phyloP scores from a whole-genome alignment of 2,888 invertebrate genomes.

The Trichopria drosophilae region DNA sequence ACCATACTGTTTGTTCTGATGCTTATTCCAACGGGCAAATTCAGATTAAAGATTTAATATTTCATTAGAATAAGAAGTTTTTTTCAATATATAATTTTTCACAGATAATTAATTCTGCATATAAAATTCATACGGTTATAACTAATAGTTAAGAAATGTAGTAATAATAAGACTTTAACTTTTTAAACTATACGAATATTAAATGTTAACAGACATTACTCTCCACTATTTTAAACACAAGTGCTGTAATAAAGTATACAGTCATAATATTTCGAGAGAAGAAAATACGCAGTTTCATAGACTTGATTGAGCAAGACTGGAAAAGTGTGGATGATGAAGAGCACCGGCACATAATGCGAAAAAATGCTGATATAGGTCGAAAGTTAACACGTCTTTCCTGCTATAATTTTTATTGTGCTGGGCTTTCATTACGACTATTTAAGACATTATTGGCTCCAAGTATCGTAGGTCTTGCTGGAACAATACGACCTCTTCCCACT shows the following conservation, averaged over 20 bases:
- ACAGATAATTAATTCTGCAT: too few species aligned
- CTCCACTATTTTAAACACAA: slow-evolving; percentile 21
- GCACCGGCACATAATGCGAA: slow-evolving; percentile 33
- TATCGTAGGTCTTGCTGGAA: slow-evolving; percentile 16
- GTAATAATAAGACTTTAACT: too few species aligned
- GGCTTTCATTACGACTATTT: slow-evolving; percentile 39
- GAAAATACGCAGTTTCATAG: slow-evolving; percentile 17
- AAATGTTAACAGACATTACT: too few species aligned
- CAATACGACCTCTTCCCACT: slow-evolving; percentile 35
- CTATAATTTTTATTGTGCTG: slow-evolving; percentile 38
- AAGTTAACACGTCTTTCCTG: slow-evolving; percentile 34
- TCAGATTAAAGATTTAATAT: too few species aligned
- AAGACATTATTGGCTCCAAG: slow-evolving; percentile 35
- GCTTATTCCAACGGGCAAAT: too few species aligned
- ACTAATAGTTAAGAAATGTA: too few species aligned
- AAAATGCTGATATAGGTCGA: slow-evolving; percentile 36
- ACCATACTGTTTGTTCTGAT: too few species aligned
- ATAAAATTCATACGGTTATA: too few species aligned
- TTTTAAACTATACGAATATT: too few species aligned
- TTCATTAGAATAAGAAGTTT: too few species aligned
- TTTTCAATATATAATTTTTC: too few species aligned
- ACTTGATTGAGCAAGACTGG: slow-evolving; percentile 24
- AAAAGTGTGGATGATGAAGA: slow-evolving; percentile 7
- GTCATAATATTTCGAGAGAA: slow-evolving; percentile 17
- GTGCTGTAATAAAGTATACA: slow-evolving; percentile 25